Base-by-base conservation (phyloP, 1,140 invertebrate genomes). In the Drosophila leontia region DNA sequence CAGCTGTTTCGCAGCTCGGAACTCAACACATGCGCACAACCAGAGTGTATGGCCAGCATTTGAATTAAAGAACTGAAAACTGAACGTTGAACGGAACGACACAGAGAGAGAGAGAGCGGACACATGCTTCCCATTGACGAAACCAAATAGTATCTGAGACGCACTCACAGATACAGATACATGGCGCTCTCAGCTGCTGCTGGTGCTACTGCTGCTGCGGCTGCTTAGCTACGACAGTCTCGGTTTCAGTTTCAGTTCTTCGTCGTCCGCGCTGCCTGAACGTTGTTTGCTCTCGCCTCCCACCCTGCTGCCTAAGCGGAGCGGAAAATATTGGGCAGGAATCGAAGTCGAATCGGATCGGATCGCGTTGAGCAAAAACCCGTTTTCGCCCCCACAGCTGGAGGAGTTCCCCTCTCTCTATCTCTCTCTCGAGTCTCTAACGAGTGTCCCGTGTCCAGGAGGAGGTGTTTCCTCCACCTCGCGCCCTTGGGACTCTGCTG, bases 171-270 rank as follows among this genome's bases (percentile, higher is more conserved):
- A 44, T 56, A 78, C 44, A 68, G 35, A 34, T 58, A 26, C 53
- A 39, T 13, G 44, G 45, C 17, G 17, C 42, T 70, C 32, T 65
- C 37, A 63, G 35, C 56, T 62, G 48, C 45, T 47, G 59, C 44
- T 39, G n/a, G 26, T 41, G 34, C 48, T 41, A 15, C 50, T 34
- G 62, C 62, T 26, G 41, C 58, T 45, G 58, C 19, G 19, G 19
- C 34, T 37, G 51, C 51, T 59, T 67, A 26, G 67, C 67, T 70
- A 11, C 32, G 51, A 48, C 47, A 57, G 68, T 75, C 57, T 63
- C 42, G 63, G 72, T 69, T 68, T 85, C 65, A 78, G 42, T 75
- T 75, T 86, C 77, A 87, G 80, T 88, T 88, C 80, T 88, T 78
- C 68, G 80, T 81, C 62, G 74, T 80, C 71, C 78, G 84, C 65